Conservation (phyloP, 2,113 vertebrate species). For the Cavia porcellus region DNA sequence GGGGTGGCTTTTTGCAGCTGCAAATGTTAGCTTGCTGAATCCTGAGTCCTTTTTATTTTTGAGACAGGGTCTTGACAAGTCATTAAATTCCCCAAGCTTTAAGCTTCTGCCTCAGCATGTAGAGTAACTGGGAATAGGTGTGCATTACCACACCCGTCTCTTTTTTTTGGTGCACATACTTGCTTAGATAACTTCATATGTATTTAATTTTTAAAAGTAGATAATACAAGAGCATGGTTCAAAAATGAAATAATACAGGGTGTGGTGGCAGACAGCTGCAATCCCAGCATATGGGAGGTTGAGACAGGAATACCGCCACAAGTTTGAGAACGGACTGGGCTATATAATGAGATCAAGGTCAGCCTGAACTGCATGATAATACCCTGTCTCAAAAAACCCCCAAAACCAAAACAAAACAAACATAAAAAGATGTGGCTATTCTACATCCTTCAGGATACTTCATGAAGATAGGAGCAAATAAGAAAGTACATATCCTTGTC, state of each 20-base stretch:
- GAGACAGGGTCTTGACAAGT: not conserved
- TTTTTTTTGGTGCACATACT: not conserved
- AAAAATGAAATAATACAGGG: not conserved
- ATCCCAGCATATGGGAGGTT: not conserved
- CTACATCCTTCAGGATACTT: not conserved
- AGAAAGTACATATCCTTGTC: not conserved
- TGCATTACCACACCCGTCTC: not conserved
- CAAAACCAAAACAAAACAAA: not conserved
- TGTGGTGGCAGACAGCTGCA: not conserved
- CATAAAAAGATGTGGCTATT: not conserved
- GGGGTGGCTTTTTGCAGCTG: not conserved
- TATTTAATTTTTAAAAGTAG: conserved; percentile 37
- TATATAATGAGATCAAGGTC: not conserved
- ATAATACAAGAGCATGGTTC: not conserved
- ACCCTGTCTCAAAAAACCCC: not conserved
- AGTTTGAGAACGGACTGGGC: not conserved
- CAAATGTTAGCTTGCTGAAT: not conserved
- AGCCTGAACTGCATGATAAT: not conserved
- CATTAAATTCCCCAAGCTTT: not conserved
- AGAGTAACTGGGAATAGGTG: not conserved
- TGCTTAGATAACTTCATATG: conserved; percentile 32
- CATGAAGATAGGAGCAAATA: not conserved
- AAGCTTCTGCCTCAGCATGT: not conserved
- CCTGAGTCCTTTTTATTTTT: not conserved
- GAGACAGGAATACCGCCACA: not conserved